Evolutionary conservation across 2,888 invertebrate genomes (phyloP).

Genomic region (Ornithoptera priamus): DNA sequence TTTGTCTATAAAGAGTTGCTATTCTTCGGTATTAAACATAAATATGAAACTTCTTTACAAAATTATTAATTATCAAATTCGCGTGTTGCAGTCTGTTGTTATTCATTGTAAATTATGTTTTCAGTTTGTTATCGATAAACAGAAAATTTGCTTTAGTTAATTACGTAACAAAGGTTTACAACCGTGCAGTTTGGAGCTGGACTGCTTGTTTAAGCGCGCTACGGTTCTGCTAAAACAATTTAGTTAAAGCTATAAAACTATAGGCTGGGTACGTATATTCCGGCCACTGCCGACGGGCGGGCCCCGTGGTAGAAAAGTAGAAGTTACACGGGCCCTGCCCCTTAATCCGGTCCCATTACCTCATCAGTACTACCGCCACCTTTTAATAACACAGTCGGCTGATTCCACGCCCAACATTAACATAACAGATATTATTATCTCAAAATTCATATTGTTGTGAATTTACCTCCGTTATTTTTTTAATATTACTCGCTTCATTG

Average conservation of each 20-base stretch:
- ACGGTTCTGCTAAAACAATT: constrained; percentile 67
- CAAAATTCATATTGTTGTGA: constrained; percentile 35
- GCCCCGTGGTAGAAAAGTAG: constrained; percentile 52
- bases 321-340: constrained; percentile 57
- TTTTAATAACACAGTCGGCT: constrained; percentile 77
- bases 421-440: constrained; percentile 62
- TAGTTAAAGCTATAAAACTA: constrained; percentile 76
- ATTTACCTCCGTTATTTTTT: neutral
- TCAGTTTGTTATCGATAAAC: neutral
- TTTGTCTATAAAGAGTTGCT: no score
- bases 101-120: neutral
- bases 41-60: no score
- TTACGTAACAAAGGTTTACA: constrained; percentile 20
- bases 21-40: no score
- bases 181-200: constrained; percentile 24
- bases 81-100: no score
- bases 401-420: constrained; percentile 67
- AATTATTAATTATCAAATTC: no score
- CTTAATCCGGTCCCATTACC: constrained; percentile 49
- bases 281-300: constrained; percentile 33
- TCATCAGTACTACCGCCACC: constrained; percentile 53
- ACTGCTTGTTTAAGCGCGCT: neutral
- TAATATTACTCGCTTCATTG: neutral
- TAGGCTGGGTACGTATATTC: constrained; percentile 45
- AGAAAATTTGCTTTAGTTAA: constrained; percentile 33